Conservation (phyloP, 2,888 invertebrate species). For the Aquatica leii region DNA sequence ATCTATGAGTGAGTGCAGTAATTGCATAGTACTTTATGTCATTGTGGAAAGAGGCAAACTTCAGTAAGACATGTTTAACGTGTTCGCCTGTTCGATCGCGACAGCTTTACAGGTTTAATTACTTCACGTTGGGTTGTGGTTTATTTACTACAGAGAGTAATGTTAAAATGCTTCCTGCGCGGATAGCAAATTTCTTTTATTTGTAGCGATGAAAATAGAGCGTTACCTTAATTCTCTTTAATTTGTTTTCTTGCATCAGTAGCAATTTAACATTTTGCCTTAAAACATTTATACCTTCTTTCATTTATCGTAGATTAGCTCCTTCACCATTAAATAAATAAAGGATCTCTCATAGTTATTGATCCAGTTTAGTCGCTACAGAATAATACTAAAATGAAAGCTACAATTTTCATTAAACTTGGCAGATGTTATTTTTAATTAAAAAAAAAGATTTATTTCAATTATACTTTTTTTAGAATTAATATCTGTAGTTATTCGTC, state of each 20-base stretch:
- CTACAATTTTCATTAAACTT: too few relatives aligned
- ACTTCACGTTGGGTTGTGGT: slow-evolving; percentile 33
- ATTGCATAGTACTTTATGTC: slow-evolving; percentile 27
- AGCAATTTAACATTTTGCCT: background rate
- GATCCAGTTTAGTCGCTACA: too few relatives aligned
- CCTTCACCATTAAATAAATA: too few relatives aligned
- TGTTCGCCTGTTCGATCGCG: slow-evolving; percentile 29
- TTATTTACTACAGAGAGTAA: slow-evolving; percentile 23
- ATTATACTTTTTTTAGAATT: too few relatives aligned
- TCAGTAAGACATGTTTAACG: slow-evolving; percentile 33
- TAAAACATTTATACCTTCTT: slow-evolving; percentile 1
- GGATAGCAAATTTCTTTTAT: slow-evolving; percentile 43
- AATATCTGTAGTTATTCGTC: too few relatives aligned
- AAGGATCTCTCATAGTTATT: too few relatives aligned
- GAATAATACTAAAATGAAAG: too few relatives aligned
- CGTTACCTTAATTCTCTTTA: slow-evolving; percentile 37
- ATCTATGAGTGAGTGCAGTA: slow-evolving; percentile 35
- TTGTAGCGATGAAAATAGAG: slow-evolving; percentile 40
- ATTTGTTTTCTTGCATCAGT: slow-evolving; percentile 7
- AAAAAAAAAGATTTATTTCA: too few relatives aligned
- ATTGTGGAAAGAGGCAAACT: slow-evolving; percentile 14
- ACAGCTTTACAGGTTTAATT: slow-evolving; percentile 34
- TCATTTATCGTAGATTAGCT: too few relatives aligned
- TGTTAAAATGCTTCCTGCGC: slow-evolving; percentile 26
- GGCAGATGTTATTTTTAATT: too few relatives aligned